Percentiles rank a stretch among this genome's conserved stretches.
These are phyloP conservation scores for Tachina lurida DNA, from an alignment of 2,888 invertebrate species.

Conservation along the genomic window DNA sequence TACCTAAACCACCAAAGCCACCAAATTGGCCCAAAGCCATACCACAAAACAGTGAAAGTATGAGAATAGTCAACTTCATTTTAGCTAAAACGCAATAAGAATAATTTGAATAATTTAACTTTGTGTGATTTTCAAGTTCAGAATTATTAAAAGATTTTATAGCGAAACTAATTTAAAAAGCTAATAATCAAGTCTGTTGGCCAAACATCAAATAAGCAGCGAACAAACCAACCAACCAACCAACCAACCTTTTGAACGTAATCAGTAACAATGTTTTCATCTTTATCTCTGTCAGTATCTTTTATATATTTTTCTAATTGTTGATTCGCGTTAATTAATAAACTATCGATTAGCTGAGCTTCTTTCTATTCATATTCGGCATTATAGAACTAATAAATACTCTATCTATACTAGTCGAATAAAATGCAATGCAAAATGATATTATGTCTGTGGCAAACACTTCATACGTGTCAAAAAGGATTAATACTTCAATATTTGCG, in stretches of 20 bases:
- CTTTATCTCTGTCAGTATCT: slow-evolving; percentile 58
- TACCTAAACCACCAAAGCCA: slow-evolving; percentile 72
- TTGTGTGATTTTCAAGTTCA: slow-evolving; percentile 6
- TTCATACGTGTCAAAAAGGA: no score
- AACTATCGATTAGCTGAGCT: slow-evolving; percentile 16
- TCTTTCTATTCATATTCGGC: slow-evolving; percentile 19
- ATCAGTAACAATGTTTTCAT: slow-evolving; percentile 56
- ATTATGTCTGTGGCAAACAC: no score
- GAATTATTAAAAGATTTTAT: not conserved
- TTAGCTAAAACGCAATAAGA: slow-evolving; percentile 5
- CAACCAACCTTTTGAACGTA: slow-evolving; percentile 57
- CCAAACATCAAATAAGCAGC: not conserved
- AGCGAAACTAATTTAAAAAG: slow-evolving; percentile 23
- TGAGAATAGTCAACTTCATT: slow-evolving; percentile 75
- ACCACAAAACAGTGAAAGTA: slow-evolving; percentile 75
- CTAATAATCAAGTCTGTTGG: slow-evolving; percentile 2
- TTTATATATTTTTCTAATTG: slow-evolving; percentile 65
- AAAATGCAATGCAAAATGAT: not conserved
- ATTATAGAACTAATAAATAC: slow-evolving; percentile 36
- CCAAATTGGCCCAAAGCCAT: slow-evolving; percentile 78
- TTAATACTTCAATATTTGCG: no score
- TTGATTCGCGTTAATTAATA: slow-evolving; percentile 66
- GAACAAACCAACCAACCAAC: not conserved
- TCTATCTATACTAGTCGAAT: slow-evolving; percentile 13
- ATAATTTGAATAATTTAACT: not conserved